A percentile compares a stretch with the other conserved stretches of the same genome.
These are phyloP conservation scores for Myocastor coypus DNA, from an alignment of 2,113 vertebrate species.

Conservation along the genomic window DNA sequence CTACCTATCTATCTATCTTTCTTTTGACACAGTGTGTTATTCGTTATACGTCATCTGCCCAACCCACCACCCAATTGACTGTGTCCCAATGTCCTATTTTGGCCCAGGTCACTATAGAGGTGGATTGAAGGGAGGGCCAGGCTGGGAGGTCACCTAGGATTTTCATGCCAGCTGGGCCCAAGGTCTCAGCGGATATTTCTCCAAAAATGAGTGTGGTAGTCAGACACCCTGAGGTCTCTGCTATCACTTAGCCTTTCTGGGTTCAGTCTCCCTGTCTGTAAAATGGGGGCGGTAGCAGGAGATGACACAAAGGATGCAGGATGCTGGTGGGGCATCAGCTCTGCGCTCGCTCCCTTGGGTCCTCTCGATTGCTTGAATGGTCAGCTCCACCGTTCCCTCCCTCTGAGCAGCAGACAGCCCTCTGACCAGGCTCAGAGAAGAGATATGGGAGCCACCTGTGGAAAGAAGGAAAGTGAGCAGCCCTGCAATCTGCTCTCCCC, in stretches of 20 bases:
- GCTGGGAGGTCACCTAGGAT: neutral
- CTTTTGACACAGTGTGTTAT: neutral
- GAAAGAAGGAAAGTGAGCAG: slow-evolving; percentile 48
- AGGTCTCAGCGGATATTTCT: neutral
- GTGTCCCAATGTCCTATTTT: neutral
- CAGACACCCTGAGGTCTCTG: neutral
- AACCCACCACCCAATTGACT: neutral
- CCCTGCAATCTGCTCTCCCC: slow-evolving; percentile 56
- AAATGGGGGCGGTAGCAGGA: neutral
- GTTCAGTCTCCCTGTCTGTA: neutral
- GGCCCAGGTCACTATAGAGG: neutral
- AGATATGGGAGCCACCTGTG: fast-evolving
- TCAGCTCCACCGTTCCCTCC: neutral
- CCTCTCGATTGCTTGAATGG: neutral
- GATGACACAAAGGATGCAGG: neutral
- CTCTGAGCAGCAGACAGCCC: neutral
- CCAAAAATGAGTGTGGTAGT: neutral
- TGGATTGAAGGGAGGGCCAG: neutral
- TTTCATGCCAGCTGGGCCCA: neutral
- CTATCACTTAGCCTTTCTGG: neutral
- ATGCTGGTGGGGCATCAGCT: neutral
- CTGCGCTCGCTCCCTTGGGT: fast-evolving
- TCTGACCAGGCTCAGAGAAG: neutral
- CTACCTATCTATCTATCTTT: neutral
- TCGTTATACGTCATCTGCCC: neutral